Percentiles rank a stretch among this genome's conserved stretches.
Conservation (phyloP, 2,888 invertebrate species). For the Muscina levida region DNA sequence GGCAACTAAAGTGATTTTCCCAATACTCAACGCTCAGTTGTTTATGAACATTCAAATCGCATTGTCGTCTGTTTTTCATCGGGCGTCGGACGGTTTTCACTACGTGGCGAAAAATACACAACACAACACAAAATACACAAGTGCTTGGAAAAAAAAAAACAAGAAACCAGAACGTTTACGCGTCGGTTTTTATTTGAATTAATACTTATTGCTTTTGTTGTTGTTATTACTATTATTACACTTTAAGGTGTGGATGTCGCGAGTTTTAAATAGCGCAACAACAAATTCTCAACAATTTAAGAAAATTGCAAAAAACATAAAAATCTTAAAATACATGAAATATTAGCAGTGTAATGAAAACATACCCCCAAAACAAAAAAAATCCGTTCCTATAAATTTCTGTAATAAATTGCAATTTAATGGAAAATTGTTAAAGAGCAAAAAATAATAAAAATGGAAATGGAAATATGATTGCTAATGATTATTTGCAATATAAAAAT, state of each 20-base stretch:
- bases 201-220: too few relatives aligned
- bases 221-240: too few relatives aligned
- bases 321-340: too few relatives aligned
- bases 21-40: conserved; percentile 71
- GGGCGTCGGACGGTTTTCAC: not conserved
- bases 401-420: conserved; percentile 1
- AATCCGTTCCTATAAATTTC: not conserved
- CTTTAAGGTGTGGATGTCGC: not conserved
- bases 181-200: conserved; percentile 22
- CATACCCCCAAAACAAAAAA: not conserved
- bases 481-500: conserved; percentile 12
- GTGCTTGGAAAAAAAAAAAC: conserved; percentile 32
- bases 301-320: not conserved
- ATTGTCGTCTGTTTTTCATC: conserved; percentile 66
- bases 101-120: conserved; percentile 13
- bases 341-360: too few relatives aligned
- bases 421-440: conserved; percentile 5
- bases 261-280: not conserved
- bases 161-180: conserved; percentile 26
- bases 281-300: conserved; percentile 6
- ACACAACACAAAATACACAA: conserved; percentile 27
- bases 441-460: not conserved
- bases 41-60: conserved; percentile 70
- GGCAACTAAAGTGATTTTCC: not conserved
- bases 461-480: not conserved